A percentile compares a stretch with the other conserved stretches of the same genome.
These are phyloP conservation scores for Drosophila birchii DNA, from an alignment of 2,888 invertebrate species.

Conservation along the genomic window DNA sequence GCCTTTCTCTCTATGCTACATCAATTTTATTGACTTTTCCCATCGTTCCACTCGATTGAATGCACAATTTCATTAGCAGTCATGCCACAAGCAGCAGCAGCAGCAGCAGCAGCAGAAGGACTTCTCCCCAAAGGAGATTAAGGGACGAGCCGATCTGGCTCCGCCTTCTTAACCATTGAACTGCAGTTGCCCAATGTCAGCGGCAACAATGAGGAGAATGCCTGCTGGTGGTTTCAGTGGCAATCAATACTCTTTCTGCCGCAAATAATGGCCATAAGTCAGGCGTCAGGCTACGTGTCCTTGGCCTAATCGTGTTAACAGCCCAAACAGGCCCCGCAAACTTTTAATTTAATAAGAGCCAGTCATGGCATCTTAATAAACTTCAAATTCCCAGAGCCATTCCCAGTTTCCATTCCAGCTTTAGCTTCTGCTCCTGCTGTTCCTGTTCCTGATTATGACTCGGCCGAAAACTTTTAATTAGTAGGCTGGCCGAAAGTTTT, in stretches of 20 bases:
- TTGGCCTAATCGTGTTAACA: conserved; percentile 63
- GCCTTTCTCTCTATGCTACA: conserved; percentile 68
- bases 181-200: conserved; percentile 57
- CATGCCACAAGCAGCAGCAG: conserved; percentile 73
- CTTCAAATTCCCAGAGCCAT: conserved; percentile 55
- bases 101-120: conserved; percentile 13
- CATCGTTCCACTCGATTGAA: conserved; percentile 84
- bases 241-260: conserved; percentile 51
- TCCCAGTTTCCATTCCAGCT: conserved; percentile 19
- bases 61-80: conserved; percentile 84
- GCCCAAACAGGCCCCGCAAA: conserved; percentile 52
- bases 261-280: conserved; percentile 56
- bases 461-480: conserved; percentile 70
- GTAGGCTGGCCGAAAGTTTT: conserved; percentile 71
- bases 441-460: conserved; percentile 41
- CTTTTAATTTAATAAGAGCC: conserved; percentile 70
- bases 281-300: conserved; percentile 21
- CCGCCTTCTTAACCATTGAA: conserved; percentile 37
- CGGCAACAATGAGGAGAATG: conserved; percentile 32
- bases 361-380: conserved; percentile 55
- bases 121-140: conserved; percentile 24
- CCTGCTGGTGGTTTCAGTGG: conserved; percentile 24
- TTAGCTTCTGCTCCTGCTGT: background rate
- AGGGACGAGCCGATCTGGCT: conserved; percentile 5
- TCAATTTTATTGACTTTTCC: conserved; percentile 84